These are phyloP conservation scores for Stenodera caucasica DNA, from an alignment of 2,888 invertebrate genomes.

Conservation along the genomic window DNA sequence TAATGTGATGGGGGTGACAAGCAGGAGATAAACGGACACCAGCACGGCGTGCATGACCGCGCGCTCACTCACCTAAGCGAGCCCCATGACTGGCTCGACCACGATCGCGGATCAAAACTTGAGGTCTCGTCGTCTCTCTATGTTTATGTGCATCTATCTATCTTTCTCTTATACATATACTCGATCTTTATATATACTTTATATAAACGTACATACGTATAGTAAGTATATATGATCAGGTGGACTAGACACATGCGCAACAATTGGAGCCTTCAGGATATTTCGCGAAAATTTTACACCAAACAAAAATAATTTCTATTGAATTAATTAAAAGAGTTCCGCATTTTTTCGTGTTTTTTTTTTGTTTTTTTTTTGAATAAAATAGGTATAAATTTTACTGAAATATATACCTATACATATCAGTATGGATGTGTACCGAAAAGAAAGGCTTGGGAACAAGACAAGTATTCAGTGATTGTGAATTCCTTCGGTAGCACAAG, in stretches of 20 bases:
- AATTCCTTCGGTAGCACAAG: conserved; percentile 48
- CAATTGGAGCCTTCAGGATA: too few species aligned
- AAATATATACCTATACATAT: background rate
- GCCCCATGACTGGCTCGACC: conserved; percentile 51
- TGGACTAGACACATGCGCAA: background rate
- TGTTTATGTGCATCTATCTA: background rate
- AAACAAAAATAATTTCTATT: too few species aligned
- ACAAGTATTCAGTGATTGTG: conserved; percentile 51
- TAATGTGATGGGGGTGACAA: conserved; percentile 86
- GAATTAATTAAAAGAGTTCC: conserved; percentile 27
- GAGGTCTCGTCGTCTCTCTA: conserved; percentile 9
- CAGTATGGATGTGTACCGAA: conserved; percentile 26
- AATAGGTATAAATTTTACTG: too few species aligned
- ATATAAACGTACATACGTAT: too few species aligned
- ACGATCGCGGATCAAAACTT: conserved; percentile 31
- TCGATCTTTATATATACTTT: too few species aligned
- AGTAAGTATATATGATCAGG: too few species aligned
- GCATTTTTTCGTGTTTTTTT: too few species aligned
- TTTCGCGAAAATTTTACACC: too few species aligned
- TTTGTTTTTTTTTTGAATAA: too few species aligned
- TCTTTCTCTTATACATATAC: conserved; percentile 1
- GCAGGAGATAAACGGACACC: conserved; percentile 80
- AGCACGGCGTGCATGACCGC: conserved; percentile 64
- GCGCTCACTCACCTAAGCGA: conserved; percentile 53
- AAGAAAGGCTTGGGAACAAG: conserved; percentile 38